Conservation (phyloP, 2,888 invertebrate species). For the Cephus nigrinus region DNA sequence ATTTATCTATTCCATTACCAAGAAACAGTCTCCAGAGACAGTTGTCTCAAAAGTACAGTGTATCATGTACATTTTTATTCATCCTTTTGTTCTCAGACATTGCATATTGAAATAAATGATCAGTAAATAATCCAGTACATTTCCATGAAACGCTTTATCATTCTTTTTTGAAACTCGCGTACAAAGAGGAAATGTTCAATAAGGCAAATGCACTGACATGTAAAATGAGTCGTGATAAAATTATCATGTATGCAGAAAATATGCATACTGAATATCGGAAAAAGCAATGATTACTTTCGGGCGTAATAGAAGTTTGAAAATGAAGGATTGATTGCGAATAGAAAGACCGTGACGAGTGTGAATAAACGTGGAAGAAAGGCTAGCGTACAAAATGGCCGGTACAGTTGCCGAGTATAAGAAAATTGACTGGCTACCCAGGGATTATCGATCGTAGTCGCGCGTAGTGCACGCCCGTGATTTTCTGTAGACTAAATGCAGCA, state of each 20-base stretch:
- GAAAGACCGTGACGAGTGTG: not conserved
- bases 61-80: not conserved
- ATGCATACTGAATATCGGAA: not conserved
- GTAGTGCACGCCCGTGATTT: not conserved
- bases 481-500: not conserved
- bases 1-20: not conserved
- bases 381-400: conserved; percentile 47
- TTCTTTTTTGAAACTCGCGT: not conserved
- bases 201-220: not conserved
- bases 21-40: not conserved
- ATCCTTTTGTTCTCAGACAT: not conserved
- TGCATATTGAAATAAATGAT: not conserved
- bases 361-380: conserved; percentile 12
- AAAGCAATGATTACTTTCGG: not conserved
- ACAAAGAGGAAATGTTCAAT: not conserved
- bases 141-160: not conserved
- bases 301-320: not conserved
- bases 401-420: conserved; percentile 23
- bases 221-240: not conserved
- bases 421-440: conserved; percentile 20
- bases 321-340: not conserved
- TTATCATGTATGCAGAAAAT: not conserved
- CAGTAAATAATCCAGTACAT: not conserved
- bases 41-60: not conserved
- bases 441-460: conserved; percentile 39